These are phyloP conservation scores for Trilocha varians DNA, from an alignment of 2,888 invertebrate species.

Conservation along the genomic window DNA sequence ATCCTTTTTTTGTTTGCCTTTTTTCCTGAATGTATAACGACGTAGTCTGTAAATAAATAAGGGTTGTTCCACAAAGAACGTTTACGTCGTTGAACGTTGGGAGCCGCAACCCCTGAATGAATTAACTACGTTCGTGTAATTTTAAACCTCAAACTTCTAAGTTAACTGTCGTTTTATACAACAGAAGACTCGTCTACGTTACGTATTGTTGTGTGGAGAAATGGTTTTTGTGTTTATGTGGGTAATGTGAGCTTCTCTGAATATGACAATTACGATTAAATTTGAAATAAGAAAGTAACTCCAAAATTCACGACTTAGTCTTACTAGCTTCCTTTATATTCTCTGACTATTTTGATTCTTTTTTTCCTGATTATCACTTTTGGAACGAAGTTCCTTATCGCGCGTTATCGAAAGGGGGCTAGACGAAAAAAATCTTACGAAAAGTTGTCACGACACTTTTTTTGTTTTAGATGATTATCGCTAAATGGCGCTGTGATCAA, in stretches of 20 bases:
- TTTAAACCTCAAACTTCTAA: conserved; percentile 15
- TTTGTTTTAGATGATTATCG: no score
- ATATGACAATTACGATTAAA: no score
- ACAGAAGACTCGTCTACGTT: neutral
- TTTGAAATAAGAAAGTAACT: no score
- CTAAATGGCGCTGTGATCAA: no score
- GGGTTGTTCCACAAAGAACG: conserved; percentile 24
- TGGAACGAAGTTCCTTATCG: no score
- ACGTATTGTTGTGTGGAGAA: neutral
- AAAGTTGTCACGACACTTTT: no score
- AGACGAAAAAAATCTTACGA: no score
- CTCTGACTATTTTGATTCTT: no score
- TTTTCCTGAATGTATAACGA: conserved; percentile 23
- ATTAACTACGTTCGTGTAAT: conserved; percentile 17
- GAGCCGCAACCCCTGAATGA: conserved; percentile 18
- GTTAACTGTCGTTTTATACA: conserved; percentile 3
- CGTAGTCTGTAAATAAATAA: conserved; percentile 24
- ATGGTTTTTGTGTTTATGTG: neutral
- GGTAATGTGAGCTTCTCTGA: neutral
- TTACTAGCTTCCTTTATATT: no score
- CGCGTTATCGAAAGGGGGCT: no score
- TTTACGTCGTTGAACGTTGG: conserved; percentile 18
- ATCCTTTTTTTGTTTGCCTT: conserved; percentile 16
- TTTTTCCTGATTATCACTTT: no score
- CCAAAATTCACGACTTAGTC: no score